phyloP scores from a whole-genome alignment of 2,113 vertebrate genomes.

The Solea senegalensis region DNA sequence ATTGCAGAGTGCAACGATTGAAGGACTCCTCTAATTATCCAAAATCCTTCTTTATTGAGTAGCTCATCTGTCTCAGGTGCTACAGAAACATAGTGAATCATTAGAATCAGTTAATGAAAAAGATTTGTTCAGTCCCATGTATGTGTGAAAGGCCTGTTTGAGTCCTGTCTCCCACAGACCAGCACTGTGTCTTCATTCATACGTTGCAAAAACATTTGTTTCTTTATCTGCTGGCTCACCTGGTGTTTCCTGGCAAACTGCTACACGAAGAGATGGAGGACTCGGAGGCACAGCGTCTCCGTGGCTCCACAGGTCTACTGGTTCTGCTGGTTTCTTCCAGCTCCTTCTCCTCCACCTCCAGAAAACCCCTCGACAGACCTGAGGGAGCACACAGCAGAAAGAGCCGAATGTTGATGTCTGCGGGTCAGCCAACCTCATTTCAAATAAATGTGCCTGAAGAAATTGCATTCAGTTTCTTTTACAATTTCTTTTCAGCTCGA shows the following conservation, averaged over 20 bases:
- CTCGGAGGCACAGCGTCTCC: conserved; percentile 94
- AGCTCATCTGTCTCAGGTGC: too few relatives aligned
- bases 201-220: too few relatives aligned
- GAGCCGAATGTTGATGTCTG: neutral
- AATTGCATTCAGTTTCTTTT: neutral
- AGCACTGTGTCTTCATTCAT: too few relatives aligned
- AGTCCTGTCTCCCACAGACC: too few relatives aligned
- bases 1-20: too few relatives aligned
- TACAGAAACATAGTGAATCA: too few relatives aligned
- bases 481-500: neutral
- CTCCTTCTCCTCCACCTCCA: conserved; percentile 83
- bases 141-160: too few relatives aligned
- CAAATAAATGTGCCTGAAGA: too few relatives aligned
- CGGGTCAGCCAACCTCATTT: neutral
- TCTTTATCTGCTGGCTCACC: conserved; percentile 75
- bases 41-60: neutral
- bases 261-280: conserved; percentile 95
- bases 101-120: too few relatives aligned
- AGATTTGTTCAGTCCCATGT: too few relatives aligned
- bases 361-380: conserved; percentile 93
- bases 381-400: conserved; percentile 11
- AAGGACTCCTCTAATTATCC: neutral
- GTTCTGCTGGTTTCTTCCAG: conserved; percentile 58
- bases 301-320: conserved; percentile 84
- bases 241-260: conserved; percentile 89